Evolutionary conservation across 92 coral and sea anemone species (phyloP).

Genomic region (Palythoa grandis): DNA sequence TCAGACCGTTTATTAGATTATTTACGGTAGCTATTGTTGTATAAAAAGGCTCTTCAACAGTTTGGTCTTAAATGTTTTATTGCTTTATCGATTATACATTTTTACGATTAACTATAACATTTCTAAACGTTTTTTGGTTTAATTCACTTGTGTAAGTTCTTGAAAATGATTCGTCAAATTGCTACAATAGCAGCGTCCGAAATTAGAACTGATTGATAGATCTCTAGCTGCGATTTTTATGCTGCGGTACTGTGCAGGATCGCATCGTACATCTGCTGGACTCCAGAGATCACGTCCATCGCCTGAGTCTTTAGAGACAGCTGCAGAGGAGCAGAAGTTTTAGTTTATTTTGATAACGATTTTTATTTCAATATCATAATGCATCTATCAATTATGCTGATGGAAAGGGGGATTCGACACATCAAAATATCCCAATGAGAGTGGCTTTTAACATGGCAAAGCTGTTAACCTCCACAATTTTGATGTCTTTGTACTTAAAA

Average conservation of each 20-base stretch:
- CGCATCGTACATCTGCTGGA: conserved; percentile 51
- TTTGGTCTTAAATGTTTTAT: background rate
- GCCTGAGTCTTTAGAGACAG: conserved; percentile 66
- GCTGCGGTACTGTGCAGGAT: conserved; percentile 36
- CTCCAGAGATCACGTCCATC: conserved; percentile 54
- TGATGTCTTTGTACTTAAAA: too few relatives aligned
- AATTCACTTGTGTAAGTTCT: background rate
- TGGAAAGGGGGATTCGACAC: too few relatives aligned
- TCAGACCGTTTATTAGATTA: too few relatives aligned
- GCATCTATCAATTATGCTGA: too few relatives aligned
- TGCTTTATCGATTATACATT: background rate
- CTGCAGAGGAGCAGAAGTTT: background rate
- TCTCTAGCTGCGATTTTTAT: background rate
- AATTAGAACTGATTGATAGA: background rate
- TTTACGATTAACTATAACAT: background rate
- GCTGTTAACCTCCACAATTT: too few relatives aligned
- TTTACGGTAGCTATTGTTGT: too few relatives aligned
- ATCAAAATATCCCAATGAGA: too few relatives aligned
- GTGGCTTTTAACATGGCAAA: too few relatives aligned
- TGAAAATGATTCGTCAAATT: background rate
- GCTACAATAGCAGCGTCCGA: background rate
- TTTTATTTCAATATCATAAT: too few relatives aligned
- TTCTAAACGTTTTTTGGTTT: background rate
- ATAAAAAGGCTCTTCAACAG: background rate
- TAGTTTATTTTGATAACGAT: too few relatives aligned